Conservation (phyloP, 2,113 vertebrate species). For the Upupa epops region DNA sequence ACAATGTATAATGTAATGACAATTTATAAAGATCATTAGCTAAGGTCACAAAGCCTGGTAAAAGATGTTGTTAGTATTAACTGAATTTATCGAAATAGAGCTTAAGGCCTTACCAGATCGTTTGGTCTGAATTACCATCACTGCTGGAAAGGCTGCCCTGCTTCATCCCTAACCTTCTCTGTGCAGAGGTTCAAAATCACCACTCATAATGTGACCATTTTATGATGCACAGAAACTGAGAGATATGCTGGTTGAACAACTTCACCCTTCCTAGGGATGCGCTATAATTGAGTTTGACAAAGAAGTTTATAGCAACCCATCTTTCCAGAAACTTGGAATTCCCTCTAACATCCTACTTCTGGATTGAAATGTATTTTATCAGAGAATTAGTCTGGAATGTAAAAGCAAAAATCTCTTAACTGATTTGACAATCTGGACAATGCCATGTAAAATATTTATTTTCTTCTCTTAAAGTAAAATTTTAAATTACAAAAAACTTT, state of each 20-base stretch:
- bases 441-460: not conserved
- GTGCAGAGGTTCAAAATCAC: not conserved
- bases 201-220: not conserved
- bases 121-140: not conserved
- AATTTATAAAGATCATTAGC: not conserved
- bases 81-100: not conserved
- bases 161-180: not conserved
- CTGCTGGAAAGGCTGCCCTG: not conserved
- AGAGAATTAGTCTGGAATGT: not conserved
- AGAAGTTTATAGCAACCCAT: not conserved
- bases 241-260: not conserved
- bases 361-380: not conserved
- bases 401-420: not conserved
- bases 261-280: not conserved
- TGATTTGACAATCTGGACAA: not conserved
- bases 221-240: not conserved
- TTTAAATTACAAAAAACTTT: accelerated
- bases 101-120: not conserved
- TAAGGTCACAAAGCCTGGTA: not conserved
- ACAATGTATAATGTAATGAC: not conserved
- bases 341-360: not conserved
- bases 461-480: not conserved
- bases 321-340: not conserved
- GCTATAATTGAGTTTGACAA: not conserved
- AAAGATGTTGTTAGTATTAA: not conserved